These are phyloP conservation scores for Himalopsyche anomala DNA, from an alignment of 2,888 invertebrate species.

Conservation along the genomic window DNA sequence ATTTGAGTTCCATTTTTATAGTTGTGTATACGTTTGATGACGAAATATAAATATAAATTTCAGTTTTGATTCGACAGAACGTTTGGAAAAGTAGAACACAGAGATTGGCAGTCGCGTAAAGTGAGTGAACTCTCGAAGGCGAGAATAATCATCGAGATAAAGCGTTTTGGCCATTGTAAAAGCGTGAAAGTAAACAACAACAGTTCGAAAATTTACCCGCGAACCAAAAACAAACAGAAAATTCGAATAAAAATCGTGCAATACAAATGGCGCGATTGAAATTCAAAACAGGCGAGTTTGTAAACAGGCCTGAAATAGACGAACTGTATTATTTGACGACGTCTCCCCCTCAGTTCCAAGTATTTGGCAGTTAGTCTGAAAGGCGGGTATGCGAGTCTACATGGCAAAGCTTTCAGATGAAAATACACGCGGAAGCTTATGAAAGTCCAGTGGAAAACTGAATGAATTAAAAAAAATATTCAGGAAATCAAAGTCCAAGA, in stretches of 20 bases:
- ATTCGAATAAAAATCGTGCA: constrained; percentile 3
- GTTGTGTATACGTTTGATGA: no score
- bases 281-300: constrained; percentile 16
- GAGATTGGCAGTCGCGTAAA: no score
- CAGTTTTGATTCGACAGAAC: no score
- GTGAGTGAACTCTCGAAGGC: no score
- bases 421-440: neutral
- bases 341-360: neutral
- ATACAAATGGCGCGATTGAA: neutral
- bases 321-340: constrained; percentile 5
- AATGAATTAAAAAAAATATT: neutral
- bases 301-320: constrained; percentile 26
- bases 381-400: neutral
- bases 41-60: no score
- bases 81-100: no score
- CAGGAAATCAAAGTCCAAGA: no score
- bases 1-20: no score
- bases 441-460: neutral
- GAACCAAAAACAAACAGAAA: neutral
- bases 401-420: neutral
- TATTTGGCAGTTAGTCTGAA: neutral
- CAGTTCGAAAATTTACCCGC: neutral
- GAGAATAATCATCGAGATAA: neutral
- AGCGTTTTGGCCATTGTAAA: neutral
- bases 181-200: neutral